A percentile compares a stretch with the other conserved stretches of the same genome.
phyloP scores from a whole-genome alignment of 2,888 invertebrate species.

The Cheilosia impressa region DNA sequence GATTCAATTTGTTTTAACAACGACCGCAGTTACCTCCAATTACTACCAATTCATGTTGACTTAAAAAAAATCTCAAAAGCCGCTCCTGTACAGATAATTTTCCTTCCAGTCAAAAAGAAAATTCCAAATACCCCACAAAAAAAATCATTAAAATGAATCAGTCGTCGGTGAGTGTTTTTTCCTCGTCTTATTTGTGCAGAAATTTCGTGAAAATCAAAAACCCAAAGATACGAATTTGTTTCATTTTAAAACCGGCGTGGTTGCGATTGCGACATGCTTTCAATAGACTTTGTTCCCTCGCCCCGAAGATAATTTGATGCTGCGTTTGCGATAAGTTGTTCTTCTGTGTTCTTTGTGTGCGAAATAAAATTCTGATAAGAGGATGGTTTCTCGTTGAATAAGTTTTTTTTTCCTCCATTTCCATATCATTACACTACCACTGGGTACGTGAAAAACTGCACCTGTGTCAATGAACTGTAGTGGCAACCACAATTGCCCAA shows the following conservation, averaged over 20 bases:
- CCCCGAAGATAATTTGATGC: slow-evolving; percentile 32
- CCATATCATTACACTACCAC: not conserved
- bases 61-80: slow-evolving; percentile 5
- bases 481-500: slow-evolving; percentile 16
- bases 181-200: slow-evolving; percentile 36
- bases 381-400: slow-evolving; percentile 19
- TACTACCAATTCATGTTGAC: slow-evolving; percentile 16
- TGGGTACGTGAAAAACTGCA: slow-evolving; percentile 28
- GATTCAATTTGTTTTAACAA: slow-evolving; percentile 34
- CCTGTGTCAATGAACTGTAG: slow-evolving; percentile 69
- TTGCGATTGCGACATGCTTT: slow-evolving; percentile 18
- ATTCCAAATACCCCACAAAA: slow-evolving; percentile 30
- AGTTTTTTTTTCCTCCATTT: not conserved
- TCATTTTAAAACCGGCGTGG: slow-evolving; percentile 45
- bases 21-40: slow-evolving; percentile 15
- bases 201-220: slow-evolving; percentile 14
- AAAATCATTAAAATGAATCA: slow-evolving; percentile 73
- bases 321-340: slow-evolving; percentile 32
- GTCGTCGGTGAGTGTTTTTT: slow-evolving; percentile 70
- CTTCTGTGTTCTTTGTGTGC: slow-evolving; percentile 21
- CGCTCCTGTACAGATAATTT: slow-evolving; percentile 13
- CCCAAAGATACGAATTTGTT: slow-evolving; percentile 12
- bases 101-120: slow-evolving; percentile 27
- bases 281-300: slow-evolving; percentile 29
- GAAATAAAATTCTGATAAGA: slow-evolving; percentile 53